These are phyloP conservation scores for Crambe crambe DNA, from an alignment of 37 sponge, comb jelly and placozoan genomes.

Conservation along the genomic window DNA sequence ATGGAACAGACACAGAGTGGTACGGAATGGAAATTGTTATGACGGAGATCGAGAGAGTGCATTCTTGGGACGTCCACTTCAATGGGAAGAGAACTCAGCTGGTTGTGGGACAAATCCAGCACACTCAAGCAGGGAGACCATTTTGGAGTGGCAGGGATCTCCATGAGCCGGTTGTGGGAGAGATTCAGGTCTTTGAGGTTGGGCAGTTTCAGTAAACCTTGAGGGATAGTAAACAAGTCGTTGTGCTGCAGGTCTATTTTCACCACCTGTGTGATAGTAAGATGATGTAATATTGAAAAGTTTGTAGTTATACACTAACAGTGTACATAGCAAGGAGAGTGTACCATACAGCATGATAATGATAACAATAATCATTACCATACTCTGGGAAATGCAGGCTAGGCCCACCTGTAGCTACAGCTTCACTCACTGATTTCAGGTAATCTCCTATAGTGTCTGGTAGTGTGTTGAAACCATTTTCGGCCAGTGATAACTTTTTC, in stretches of 20 bases:
- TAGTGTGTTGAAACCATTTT: slow-evolving; percentile 65
- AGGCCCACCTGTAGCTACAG: too few relatives aligned
- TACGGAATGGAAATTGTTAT: slow-evolving; percentile 74
- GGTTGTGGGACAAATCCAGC: slow-evolving; percentile 79
- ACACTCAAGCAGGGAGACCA: slow-evolving; percentile 76
- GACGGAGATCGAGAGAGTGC: slow-evolving; percentile 64
- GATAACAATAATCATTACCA: too few relatives aligned
- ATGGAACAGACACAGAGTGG: slow-evolving; percentile 83
- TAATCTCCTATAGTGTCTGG: slow-evolving; percentile 63
- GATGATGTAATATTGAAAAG: background rate
- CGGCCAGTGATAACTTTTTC: slow-evolving; percentile 55
- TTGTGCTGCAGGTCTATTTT: slow-evolving; percentile 75
- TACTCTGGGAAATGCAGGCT: too few relatives aligned
- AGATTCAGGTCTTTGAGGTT: slow-evolving; percentile 73
- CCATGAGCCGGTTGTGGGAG: slow-evolving; percentile 68
- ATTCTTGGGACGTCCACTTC: slow-evolving; percentile 56
- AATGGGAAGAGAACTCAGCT: slow-evolving; percentile 66
- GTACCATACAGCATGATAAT: too few relatives aligned
- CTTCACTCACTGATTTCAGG: slow-evolving; percentile 43
- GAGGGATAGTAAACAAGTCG: slow-evolving; percentile 66
- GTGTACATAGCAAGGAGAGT: too few relatives aligned
- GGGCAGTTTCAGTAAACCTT: slow-evolving; percentile 77
- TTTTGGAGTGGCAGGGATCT: slow-evolving; percentile 70
- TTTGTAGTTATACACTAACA: background rate
- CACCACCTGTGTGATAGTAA: slow-evolving; percentile 28